Evolutionary conservation across 2,113 vertebrate species (phyloP).

Genomic region (Ascaphus truei): DNA sequence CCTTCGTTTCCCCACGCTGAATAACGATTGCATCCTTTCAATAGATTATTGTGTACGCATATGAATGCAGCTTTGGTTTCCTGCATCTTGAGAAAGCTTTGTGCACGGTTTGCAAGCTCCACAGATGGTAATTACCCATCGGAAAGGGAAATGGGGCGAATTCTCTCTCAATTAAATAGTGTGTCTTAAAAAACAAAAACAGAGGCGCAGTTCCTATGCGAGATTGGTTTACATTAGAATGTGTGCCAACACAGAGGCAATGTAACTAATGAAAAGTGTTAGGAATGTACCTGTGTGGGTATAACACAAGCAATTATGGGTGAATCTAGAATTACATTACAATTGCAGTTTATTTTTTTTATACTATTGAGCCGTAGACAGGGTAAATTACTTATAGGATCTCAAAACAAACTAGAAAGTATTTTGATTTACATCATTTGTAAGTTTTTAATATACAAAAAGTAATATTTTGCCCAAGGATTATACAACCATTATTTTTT

Average conservation of each 20-base stretch:
- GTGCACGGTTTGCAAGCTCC: conserved; percentile 30
- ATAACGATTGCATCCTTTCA: not conserved
- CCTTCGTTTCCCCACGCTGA: not conserved
- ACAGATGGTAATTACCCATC: not conserved
- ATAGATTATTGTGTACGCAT: not conserved
- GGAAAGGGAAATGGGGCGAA: conserved; percentile 21
- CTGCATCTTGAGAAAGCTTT: conserved; percentile 37
- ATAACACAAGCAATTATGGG: too few relatives aligned
- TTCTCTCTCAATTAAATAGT: conserved; percentile 29
- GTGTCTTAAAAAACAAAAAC: not conserved
- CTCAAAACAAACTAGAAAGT: too few relatives aligned
- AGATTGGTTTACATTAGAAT: not conserved
- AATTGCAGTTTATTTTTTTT: too few relatives aligned
- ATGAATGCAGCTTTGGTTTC: conserved; percentile 35
- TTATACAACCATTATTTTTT: too few relatives aligned
- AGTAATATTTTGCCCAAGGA: too few relatives aligned
- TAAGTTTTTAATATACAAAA: too few relatives aligned
- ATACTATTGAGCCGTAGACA: too few relatives aligned
- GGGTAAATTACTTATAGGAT: too few relatives aligned
- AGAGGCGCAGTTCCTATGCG: not conserved
- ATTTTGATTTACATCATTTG: too few relatives aligned
- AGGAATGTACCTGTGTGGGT: too few relatives aligned
- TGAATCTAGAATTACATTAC: too few relatives aligned
- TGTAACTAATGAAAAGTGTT: not conserved
- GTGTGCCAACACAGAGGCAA: conserved; percentile 15